Evolutionary conservation across 1,140 invertebrate species (phyloP).

Genomic region (Sarcophaga bullata): DNA sequence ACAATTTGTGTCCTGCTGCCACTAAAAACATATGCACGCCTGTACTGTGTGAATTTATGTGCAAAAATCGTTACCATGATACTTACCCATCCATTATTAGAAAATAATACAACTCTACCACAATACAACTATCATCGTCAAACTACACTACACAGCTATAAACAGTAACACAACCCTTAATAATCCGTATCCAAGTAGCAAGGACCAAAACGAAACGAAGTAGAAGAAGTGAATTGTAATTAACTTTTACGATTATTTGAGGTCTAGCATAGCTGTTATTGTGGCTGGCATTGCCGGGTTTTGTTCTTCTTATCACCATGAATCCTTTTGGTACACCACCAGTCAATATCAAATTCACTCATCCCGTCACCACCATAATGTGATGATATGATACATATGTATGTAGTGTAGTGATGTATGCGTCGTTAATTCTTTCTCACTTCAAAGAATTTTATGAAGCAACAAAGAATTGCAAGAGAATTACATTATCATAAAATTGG

Average conservation of each 20-base stretch:
- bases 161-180: too few relatives aligned
- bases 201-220: neutral
- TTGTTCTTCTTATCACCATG: constrained; percentile 14
- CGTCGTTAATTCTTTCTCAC: too few relatives aligned
- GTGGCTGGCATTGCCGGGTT: constrained; percentile 18
- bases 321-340: constrained; percentile 12
- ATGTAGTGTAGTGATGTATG: too few relatives aligned
- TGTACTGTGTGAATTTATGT: neutral
- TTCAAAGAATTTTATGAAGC: neutral
- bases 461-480: neutral
- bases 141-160: too few relatives aligned
- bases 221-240: neutral
- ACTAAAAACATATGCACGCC: neutral
- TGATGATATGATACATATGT: too few relatives aligned
- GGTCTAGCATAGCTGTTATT: constrained; percentile 7
- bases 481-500: neutral
- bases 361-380: too few relatives aligned
- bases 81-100: neutral
- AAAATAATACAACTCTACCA: neutral
- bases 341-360: neutral
- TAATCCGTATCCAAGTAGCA: too few relatives aligned
- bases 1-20: neutral
- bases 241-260: constrained; percentile 24
- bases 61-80: neutral
- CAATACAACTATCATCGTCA: neutral